Conservation (phyloP, 1,140 invertebrate genomes). For the Mactra quadrangularis region DNA sequence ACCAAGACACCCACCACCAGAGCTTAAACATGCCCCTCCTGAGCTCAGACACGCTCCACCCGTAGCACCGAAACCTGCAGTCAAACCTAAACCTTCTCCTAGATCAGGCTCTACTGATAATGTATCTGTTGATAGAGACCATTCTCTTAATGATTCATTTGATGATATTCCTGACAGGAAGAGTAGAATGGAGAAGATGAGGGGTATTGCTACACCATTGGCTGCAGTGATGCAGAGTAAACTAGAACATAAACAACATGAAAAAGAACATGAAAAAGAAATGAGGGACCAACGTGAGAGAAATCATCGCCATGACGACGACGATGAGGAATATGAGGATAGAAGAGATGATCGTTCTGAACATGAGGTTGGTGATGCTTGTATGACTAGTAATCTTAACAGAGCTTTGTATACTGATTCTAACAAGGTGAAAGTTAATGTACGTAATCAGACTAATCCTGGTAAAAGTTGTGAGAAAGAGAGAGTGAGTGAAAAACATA, state of each 20-base stretch:
- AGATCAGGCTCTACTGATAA: constrained; percentile 4
- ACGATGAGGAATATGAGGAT: constrained; percentile 14
- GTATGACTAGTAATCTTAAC: constrained; percentile 34
- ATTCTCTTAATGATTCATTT: constrained; percentile 47
- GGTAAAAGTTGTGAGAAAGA: constrained; percentile 10
- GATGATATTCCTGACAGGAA: constrained; percentile 51
- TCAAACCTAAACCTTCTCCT: constrained; percentile 29
- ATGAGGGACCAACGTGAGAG: neutral
- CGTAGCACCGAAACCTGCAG: constrained; percentile 51
- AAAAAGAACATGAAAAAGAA: constrained; percentile 15
- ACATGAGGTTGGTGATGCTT: constrained; percentile 42
- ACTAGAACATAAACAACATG: constrained; percentile 39
- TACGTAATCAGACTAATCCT: neutral
- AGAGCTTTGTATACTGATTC: constrained; percentile 2
- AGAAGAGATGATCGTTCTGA: neutral
- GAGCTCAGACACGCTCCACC: constrained; percentile 55
- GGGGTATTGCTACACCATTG: constrained; percentile 60
- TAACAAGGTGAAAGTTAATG: constrained; percentile 7
- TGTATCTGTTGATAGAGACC: constrained; percentile 29
- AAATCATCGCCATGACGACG: neutral
- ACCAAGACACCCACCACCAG: constrained; percentile 3
- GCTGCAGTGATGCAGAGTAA: constrained; percentile 50
- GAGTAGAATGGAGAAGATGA: constrained; percentile 58
- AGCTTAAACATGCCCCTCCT: constrained; percentile 16
- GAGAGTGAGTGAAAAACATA: too few relatives aligned